Evolutionary conservation across 2,113 vertebrate genomes (phyloP).

Genomic region (Ophthalmolycus amberensis): DNA sequence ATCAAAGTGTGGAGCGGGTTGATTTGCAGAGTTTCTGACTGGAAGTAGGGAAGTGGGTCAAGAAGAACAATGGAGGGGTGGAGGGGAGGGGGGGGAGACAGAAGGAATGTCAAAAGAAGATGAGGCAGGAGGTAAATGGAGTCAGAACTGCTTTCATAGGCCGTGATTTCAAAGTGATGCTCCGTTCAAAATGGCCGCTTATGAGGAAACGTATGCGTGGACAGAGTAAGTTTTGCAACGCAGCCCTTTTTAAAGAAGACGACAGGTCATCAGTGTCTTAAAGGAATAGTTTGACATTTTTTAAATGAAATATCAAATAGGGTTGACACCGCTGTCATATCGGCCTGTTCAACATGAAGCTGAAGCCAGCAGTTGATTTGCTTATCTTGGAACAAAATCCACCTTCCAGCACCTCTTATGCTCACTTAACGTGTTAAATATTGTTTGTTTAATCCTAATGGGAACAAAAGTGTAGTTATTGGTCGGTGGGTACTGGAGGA

Average conservation of each 20-base stretch:
- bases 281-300: neutral
- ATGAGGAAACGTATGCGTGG: neutral
- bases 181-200: neutral
- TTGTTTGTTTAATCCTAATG: neutral
- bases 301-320: neutral
- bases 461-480: neutral
- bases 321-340: too few species aligned
- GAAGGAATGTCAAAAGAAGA: neutral
- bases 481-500: neutral
- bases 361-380: neutral
- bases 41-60: constrained; percentile 29
- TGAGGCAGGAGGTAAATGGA: neutral
- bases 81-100: neutral
- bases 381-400: neutral
- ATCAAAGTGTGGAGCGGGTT: constrained; percentile 97
- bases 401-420: neutral
- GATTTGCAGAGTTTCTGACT: constrained; percentile 95
- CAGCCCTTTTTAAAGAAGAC: neutral
- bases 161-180: neutral
- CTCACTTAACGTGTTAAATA: neutral
- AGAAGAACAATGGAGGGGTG: neutral
- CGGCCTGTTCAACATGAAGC: neutral
- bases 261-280: neutral
- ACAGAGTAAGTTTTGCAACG: neutral
- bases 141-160: neutral